Conservation (phyloP, 1,140 invertebrate species). For the Bombus sibiricus region DNA sequence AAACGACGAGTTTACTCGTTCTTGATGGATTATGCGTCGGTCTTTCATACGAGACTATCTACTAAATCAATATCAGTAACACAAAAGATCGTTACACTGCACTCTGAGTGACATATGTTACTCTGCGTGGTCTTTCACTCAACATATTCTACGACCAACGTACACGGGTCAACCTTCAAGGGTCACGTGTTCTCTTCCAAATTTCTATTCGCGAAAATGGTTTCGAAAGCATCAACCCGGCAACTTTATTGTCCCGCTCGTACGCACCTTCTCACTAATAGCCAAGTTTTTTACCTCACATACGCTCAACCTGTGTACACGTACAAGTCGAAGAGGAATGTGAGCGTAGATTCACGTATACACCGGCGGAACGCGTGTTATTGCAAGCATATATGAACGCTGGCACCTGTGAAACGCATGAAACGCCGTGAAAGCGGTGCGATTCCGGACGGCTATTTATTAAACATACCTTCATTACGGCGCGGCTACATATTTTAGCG, state of each 20-base stretch:
- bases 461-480: slow-evolving; percentile 80
- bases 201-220: neutral
- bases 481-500: slow-evolving; percentile 76
- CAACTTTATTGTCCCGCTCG: neutral
- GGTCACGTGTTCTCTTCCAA: neutral
- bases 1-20: neutral
- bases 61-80: too few species aligned
- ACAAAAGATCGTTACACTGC: neutral
- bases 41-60: neutral
- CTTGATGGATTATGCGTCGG: neutral
- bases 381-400: neutral
- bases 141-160: too few species aligned
- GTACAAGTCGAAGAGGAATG: neutral
- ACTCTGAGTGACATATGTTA: too few species aligned
- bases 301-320: neutral
- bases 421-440: slow-evolving; percentile 40
- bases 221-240: neutral
- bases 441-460: slow-evolving; percentile 73
- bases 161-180: neutral
- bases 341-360: neutral
- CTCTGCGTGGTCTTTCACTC: too few species aligned
- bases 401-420: slow-evolving; percentile 2
- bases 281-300: neutral
- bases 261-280: neutral
- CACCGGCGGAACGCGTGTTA: neutral